Evolutionary conservation across 2,888 invertebrate genomes (phyloP).

Genomic region (Eupithecia vulgata): DNA sequence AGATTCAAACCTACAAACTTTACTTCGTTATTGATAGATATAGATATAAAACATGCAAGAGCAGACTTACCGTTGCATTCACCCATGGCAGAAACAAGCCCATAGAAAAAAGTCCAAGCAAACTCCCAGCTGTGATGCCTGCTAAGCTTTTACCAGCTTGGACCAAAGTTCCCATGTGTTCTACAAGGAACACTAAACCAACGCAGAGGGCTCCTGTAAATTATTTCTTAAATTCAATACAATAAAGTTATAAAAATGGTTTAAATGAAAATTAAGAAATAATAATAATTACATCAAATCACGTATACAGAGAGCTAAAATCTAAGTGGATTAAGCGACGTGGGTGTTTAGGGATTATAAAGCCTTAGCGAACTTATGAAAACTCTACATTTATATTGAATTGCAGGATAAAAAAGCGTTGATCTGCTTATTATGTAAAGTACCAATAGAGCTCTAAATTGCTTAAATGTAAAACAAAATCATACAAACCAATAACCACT

Average conservation of each 20-base stretch:
- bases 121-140: conserved; percentile 88
- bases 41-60: neutral
- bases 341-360: neutral
- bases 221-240: neutral
- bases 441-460: neutral
- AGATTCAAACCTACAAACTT: too few species aligned
- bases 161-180: conserved; percentile 88
- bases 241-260: too few species aligned
- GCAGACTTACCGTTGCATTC: conserved; percentile 84
- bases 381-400: neutral
- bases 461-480: neutral
- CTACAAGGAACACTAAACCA: conserved; percentile 87
- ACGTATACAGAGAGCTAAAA: neutral
- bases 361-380: neutral
- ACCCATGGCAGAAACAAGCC: conserved; percentile 88
- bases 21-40: too few species aligned
- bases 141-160: conserved; percentile 89
- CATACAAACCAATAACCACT: conserved; percentile 81
- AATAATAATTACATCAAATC: too few species aligned
- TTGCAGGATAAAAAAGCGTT: neutral
- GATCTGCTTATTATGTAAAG: neutral
- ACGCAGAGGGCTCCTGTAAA: conserved; percentile 85
- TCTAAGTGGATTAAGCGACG: neutral
- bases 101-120: conserved; percentile 88
- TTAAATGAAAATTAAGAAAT: too few species aligned